A percentile compares a stretch with the other conserved stretches of the same genome.
Conservation (phyloP, 2,797 vertebrate species). For the Sebastes iracundus region DNA sequence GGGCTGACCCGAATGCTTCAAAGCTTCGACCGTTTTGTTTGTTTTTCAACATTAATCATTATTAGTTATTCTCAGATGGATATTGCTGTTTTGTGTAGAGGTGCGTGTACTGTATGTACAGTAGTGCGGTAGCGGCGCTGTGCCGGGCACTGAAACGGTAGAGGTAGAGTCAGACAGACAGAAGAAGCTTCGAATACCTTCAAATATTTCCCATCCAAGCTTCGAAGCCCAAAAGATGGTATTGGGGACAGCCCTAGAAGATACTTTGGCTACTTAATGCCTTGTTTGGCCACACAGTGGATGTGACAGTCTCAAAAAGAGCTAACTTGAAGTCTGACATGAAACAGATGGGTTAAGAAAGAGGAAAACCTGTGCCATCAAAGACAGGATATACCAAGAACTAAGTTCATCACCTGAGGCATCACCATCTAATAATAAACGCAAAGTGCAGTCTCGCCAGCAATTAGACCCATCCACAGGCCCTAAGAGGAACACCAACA, state of each 20-base stretch:
- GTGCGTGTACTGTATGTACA: too few relatives aligned
- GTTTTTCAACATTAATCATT: too few relatives aligned
- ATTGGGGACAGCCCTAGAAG: too few relatives aligned
- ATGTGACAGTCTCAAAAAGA: not conserved
- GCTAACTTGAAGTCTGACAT: not conserved
- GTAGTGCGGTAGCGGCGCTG: fast-evolving
- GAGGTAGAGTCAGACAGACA: too few relatives aligned
- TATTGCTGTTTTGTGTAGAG: too few relatives aligned
- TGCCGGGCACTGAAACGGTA: too few relatives aligned
- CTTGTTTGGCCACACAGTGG: not conserved
- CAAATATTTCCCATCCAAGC: too few relatives aligned
- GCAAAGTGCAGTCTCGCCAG: not conserved
- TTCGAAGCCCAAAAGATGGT: too few relatives aligned
- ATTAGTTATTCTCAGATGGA: too few relatives aligned
- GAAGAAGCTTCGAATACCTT: too few relatives aligned
- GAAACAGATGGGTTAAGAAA: not conserved
- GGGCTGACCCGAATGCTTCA: too few relatives aligned
- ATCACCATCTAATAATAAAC: not conserved
- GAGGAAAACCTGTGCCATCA: not conserved
- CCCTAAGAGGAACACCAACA: not conserved
- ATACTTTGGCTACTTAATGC: not conserved
- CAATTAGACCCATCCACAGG: slow-evolving; percentile 1
- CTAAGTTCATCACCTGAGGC: not conserved
- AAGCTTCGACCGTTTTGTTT: too few relatives aligned
- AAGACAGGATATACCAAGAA: not conserved